A percentile compares a stretch with the other conserved stretches of the same genome.
phyloP scores from a whole-genome alignment of 2,888 invertebrate species.

The Rambutsinella grinnellia region DNA sequence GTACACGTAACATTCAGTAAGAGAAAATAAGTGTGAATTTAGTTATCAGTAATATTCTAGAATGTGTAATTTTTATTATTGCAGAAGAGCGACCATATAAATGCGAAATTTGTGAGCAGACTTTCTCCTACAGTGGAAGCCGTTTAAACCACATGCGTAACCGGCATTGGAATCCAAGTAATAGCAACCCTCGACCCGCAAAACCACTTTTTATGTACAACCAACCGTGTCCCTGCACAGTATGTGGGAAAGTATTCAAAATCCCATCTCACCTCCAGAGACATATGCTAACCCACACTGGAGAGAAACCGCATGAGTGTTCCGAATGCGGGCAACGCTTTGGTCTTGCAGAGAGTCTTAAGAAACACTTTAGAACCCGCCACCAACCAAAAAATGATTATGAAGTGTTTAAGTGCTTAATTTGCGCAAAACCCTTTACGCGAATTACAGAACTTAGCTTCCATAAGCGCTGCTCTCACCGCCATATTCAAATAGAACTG shows the following conservation, averaged over 20 bases:
- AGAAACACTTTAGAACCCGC: not conserved
- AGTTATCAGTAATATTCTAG: no score
- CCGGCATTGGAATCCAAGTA: not conserved
- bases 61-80: not conserved
- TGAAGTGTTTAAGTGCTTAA: slow-evolving; percentile 10
- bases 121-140: not conserved
- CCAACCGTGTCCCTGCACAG: not conserved
- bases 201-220: not conserved
- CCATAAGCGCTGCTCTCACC: slow-evolving; percentile 12
- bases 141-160: not conserved
- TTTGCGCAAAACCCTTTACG: slow-evolving; percentile 3
- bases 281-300: slow-evolving; percentile 22
- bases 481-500: slow-evolving; percentile 4
- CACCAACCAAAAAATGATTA: not conserved
- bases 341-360: not conserved
- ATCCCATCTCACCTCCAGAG: not conserved
- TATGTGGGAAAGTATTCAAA: slow-evolving; percentile 3
- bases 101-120: slow-evolving; percentile 6
- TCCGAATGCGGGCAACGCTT: slow-evolving; percentile 3
- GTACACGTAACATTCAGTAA: no score
- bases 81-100: not conserved
- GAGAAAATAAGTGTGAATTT: no score
- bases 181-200: not conserved
- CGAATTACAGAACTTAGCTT: not conserved
- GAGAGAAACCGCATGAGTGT: slow-evolving; percentile 25